Percentiles rank a stretch among this genome's conserved stretches.
These are phyloP conservation scores for Pachyramphus minor DNA, from an alignment of 2,113 vertebrate genomes.

Conservation along the genomic window DNA sequence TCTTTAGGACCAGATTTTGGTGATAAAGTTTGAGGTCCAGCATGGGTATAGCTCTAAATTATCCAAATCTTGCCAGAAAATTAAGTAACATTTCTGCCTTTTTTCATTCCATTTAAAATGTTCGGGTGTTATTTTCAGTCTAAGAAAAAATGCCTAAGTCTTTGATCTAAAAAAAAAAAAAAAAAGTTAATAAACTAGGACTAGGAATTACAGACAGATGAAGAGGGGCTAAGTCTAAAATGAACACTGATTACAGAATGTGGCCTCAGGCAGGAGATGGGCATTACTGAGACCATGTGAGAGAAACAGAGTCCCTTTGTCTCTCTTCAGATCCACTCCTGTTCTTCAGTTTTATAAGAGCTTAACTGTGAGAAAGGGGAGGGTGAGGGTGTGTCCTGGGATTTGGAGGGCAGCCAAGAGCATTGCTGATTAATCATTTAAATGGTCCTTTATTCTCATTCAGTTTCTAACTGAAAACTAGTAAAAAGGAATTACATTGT, in stretches of 20 bases:
- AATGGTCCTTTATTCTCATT: neutral
- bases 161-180: neutral
- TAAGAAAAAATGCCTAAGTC: neutral
- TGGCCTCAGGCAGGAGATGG: neutral
- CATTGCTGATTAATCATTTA: conserved; percentile 6
- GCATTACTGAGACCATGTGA: neutral
- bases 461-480: neutral
- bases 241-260: neutral
- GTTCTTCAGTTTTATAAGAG: neutral
- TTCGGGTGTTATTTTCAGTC: neutral
- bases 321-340: neutral
- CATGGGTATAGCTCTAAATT: neutral
- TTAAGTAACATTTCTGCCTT: neutral
- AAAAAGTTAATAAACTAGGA: neutral
- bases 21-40: neutral
- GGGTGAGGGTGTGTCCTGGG: neutral
- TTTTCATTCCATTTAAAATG: neutral
- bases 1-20: neutral
- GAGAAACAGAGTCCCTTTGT: neutral
- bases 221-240: neutral
- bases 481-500: neutral
- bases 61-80: neutral
- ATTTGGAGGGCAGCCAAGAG: neutral
- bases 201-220: neutral
- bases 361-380: neutral